Base-by-base conservation (phyloP, 2,797 vertebrate species). In the Rhincodon typus region DNA sequence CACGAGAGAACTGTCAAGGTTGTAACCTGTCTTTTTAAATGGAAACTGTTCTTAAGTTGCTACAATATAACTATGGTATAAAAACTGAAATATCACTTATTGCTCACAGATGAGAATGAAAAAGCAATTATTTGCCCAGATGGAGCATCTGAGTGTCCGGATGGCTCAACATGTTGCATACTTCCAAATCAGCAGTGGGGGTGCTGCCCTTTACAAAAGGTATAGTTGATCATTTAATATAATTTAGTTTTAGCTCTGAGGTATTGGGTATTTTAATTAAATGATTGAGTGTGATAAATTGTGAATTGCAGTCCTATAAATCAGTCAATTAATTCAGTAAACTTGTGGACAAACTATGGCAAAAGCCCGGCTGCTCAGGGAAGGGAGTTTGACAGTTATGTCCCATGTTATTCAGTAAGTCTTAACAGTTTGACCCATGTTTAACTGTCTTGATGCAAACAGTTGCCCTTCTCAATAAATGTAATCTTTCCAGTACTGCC, bases 51-150 rank as follows among this genome's bases (percentile, higher is more conserved):
- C 4, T 3, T 62, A 34, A 21, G 62, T 91, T 23, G 34, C 30
- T 90, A 30, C 53, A 34, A 74, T 30, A 34, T 57, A 91, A 91
- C 34, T 6, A 66, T 67, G 2, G 21, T 69, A 69, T 25, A 12
- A 42, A 84, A 42, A 46, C 21, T 84, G 90, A 93, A 93, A 93
- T 93, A 42, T 42, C n/a, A 42, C 38, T 69, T 69, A 34, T 91
- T 91, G 30, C 77, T 95, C 27, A 77, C 70, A 95, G 94, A 50
- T 77, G 30, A 95, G 38, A 95, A 95, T 77, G 70, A 50, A 53
- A 95, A 77, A 50, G 94, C 94, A 13, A 13, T 95, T 21, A 77
- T 95, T 77, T 95, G 94, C 70, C 94, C 94, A 53, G 94, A 95
- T 50, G 46, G 70, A n/a, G 46, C 1, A 57, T 95, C 94, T 0